Base-by-base conservation (phyloP, 1,140 invertebrate genomes). In the Globodera rostochiensis region DNA sequence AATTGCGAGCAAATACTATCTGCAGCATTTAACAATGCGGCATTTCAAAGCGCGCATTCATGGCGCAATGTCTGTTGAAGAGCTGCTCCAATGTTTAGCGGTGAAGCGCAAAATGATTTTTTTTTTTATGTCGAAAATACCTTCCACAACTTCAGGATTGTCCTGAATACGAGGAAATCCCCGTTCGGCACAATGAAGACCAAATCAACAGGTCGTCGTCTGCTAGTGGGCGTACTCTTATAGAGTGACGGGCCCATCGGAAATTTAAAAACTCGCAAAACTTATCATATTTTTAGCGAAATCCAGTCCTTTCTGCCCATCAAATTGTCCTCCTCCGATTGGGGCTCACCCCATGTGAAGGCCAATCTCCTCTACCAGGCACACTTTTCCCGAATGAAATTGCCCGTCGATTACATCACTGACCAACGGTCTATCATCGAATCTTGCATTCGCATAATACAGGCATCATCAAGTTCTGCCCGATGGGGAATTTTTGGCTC, bases 121-220 rank as follows among this genome's bases (percentile, higher is more conserved):
- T 5, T 15, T 73, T 73, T 3, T 46, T 50, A 75, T 70, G 36
- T 36, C 36, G 2, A 36, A 36, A 85, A n/a, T 84, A 13, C 45
- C 8, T 67, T 80, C 87, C 57, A 53, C 36, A 36, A 36, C 36
- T 89, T 49, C 84, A 92, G 91, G 93, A 96, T 90, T 93, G 94
- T 19, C 92, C 95, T 82, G 97, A 99, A 90, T 99, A 97, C 89
- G 93, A 93, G 74, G 94, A 97, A 87, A 92, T 99, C 71, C 98
- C 98, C 1, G 97, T 99, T 8, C 92, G 98, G 73, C 98, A 99
- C 90, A 99, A 99, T 91, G 98, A 99, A 91, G 97, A 99, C 90
- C 91, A 94, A 81, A 91, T 96, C 67, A 99, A 99, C 90, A 94
- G 93, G 94, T 49, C 36, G 36, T 36, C 36, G 45, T 70, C 11